Conservation (phyloP, 2,113 vertebrate genomes). For the Lepidothrix coronata region DNA sequence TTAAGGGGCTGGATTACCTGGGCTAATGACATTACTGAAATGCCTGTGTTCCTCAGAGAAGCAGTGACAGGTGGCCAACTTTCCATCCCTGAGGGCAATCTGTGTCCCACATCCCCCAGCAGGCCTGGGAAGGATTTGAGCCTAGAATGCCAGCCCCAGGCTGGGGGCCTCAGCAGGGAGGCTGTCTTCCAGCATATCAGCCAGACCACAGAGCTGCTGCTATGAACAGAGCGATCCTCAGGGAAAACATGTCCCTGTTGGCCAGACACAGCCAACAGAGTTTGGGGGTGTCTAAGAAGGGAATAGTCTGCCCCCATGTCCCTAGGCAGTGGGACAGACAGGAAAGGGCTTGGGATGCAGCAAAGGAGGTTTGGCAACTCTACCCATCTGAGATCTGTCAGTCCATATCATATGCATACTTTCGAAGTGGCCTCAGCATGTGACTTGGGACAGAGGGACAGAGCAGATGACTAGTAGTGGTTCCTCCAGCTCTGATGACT, state of each 20-base stretch:
- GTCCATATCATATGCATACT: background rate
- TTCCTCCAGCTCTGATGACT: background rate
- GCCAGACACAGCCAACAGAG: background rate
- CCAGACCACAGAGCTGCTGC: background rate
- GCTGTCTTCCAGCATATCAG: background rate
- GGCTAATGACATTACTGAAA: background rate
- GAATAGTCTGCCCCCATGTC: background rate
- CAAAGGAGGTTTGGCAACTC: background rate
- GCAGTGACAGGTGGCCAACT: background rate
- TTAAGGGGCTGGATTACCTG: background rate
- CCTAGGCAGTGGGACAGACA: background rate
- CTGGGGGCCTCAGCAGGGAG: background rate
- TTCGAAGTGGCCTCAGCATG: accelerated
- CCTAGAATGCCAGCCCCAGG: background rate
- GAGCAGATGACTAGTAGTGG: background rate
- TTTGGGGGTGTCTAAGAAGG: background rate
- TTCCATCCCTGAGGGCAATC: background rate
- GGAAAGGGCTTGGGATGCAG: background rate
- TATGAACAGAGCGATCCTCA: background rate
- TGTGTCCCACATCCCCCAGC: accelerated
- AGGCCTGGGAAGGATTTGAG: background rate
- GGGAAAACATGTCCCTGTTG: background rate
- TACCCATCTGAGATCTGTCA: background rate
- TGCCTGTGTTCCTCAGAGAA: background rate
- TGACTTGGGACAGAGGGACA: background rate